phyloP scores from a whole-genome alignment of 2,888 invertebrate genomes.

The Aelia acuminata region DNA sequence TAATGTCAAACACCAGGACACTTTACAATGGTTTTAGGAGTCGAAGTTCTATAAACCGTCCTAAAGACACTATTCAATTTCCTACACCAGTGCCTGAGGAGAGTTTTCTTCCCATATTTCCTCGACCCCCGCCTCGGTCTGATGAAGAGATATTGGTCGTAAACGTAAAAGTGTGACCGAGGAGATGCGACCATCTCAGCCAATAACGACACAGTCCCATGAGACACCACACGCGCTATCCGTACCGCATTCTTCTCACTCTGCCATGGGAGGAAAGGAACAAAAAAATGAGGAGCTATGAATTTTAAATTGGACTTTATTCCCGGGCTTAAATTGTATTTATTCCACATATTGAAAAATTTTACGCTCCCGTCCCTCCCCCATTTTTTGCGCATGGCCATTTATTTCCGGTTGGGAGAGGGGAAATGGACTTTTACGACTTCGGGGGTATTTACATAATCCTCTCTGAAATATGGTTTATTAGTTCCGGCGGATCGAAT shows the following conservation, averaged over 20 bases:
- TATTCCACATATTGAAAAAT: constrained; percentile 41
- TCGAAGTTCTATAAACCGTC: background rate
- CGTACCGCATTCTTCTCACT: background rate
- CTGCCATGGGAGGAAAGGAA: too few relatives aligned
- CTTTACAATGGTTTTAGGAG: too few relatives aligned
- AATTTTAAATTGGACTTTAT: constrained; percentile 42
- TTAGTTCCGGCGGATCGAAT: background rate
- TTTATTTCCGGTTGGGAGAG: constrained; percentile 20
- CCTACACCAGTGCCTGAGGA: background rate
- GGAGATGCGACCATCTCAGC: background rate
- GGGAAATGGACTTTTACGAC: constrained; percentile 20
- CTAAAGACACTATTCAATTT: background rate
- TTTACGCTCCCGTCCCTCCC: background rate
- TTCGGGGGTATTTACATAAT: constrained; percentile 36
- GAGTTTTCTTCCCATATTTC: background rate
- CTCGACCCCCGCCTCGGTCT: background rate
- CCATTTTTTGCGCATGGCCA: background rate
- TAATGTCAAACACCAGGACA: too few relatives aligned
- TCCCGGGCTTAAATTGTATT: constrained; percentile 1
- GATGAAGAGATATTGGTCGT: constrained; percentile 23
- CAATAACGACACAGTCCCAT: background rate
- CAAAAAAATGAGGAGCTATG: constrained; percentile 26
- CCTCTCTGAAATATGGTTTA: constrained; percentile 33
- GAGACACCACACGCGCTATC: background rate
- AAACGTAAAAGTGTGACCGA: background rate